Evolutionary conservation across 2,888 invertebrate genomes (phyloP), one percentile per base, ranked within the genome.

Genomic region (Chalcis sispes): DNA sequence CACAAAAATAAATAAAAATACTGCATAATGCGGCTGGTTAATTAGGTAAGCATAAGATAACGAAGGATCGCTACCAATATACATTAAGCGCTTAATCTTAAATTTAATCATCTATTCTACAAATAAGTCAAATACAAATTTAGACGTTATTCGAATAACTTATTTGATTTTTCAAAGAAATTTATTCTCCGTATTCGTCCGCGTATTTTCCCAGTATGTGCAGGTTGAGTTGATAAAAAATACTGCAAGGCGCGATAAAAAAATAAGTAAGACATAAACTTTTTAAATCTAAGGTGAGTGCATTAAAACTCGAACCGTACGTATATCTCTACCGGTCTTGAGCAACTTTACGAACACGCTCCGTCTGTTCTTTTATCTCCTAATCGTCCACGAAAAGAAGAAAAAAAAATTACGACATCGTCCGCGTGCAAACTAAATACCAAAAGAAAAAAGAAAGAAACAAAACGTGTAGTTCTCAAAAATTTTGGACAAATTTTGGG

Each of bases 231-330:
- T 62, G 46, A 23, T 48, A 25, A 46, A 52, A 48, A n/a, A n/a
- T n/a, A n/a, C n/a, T n/a, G n/a, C n/a, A 36, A 18, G 4, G 27
- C 18, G 10, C 5, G 27, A 10, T 15, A 8, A 32, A 18, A 40
- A 42, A 56, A 69, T 50, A 67, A 50, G 5, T 50, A 58, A 75
- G 64, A 20, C 58, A 32, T 50, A 52, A 74, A 48, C 1, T 58
- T 40, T 42, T 54, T n/a, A 48, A 58, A 58, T 58, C 13, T 36
- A 27, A 42, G 27, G 52, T 1, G 32, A 2, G 40, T 25, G 50
- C 40, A 40, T 70, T 70, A 52, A 70, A 50, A 52, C 25, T 36
- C 70, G 36, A 15, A 4, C 18, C 42, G 46, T 65, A 4, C 36
- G 10, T 7, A 50, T 56, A 23, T 58, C 50, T 23, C 52, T 25